Base-by-base conservation (phyloP, 2,113 vertebrate species). In the Corythoichthys haematopterus region DNA sequence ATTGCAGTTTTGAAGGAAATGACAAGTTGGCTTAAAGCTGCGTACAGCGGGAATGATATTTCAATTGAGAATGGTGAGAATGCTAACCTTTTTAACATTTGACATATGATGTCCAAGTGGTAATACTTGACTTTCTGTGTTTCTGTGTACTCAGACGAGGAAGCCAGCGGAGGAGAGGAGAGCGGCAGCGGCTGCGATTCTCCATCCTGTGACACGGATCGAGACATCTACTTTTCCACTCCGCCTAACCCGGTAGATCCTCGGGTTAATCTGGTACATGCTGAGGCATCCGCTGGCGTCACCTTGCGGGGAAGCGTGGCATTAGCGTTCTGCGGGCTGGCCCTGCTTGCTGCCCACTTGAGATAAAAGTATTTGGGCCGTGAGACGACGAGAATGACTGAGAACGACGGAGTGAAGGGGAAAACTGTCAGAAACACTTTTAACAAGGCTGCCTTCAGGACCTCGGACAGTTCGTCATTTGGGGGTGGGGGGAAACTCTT, bases 11-110 rank as follows among this genome's bases (percentile, higher is more conserved):
- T 99, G 71, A 94, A 92, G 62, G 93, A 94, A 72, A 98, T 97
- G 95, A 98, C 94, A 46, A 95, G 84, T 82, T 91, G 94, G 90
- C 91, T 99, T 79, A 99, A 95, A 87, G 95, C 93, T 0, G 96
- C 97, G 0, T 93, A 97, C 89, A 95, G 91, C 3, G 97, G 97
- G 62, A 94, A 94, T 0, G 96, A 98, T 5, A 93, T 96, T 85
- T 94, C 95, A 47, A 68, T 92, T 6, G 94, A 93, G 7, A 92
- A 65, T 48, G 94, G 95, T 98, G 92, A 86, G 93, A 70, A 70
- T 16, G 15, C 33, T 2, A 6, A 4, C 3, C 6, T 1, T 11
- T 0, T 1, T 4, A 47, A 15, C 36, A 3, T 36, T 48, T 0
- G 4, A 5, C 2, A 6, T 33, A 1, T 12, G 0, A 36, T 33